These are phyloP conservation scores for Lepisosteus osseus DNA, from an alignment of 2,113 vertebrate species.

Conservation along the genomic window DNA sequence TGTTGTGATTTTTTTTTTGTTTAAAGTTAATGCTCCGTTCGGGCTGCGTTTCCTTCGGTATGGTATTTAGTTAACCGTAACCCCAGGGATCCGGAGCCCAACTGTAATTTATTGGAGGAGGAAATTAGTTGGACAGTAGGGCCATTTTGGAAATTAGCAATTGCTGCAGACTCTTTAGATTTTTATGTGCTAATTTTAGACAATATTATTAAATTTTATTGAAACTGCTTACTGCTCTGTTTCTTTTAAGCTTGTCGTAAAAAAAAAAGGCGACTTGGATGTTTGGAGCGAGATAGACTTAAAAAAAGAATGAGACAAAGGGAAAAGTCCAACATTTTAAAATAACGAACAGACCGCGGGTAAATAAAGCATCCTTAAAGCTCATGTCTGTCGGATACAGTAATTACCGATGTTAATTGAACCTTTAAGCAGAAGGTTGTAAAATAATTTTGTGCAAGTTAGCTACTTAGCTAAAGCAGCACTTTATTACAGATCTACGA, in stretches of 20 bases:
- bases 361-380: too few species aligned
- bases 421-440: too few species aligned
- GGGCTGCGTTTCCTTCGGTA: background rate
- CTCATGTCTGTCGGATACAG: too few species aligned
- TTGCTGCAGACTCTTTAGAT: conserved; percentile 24
- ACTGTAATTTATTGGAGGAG: conserved; percentile 41
- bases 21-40: background rate
- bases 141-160: conserved; percentile 41
- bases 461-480: too few species aligned
- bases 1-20: conserved; percentile 1
- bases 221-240: conserved; percentile 37
- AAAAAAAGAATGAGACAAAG: background rate
- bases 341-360: background rate
- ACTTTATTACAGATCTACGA: too few species aligned
- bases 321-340: conserved; percentile 4
- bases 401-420: too few species aligned
- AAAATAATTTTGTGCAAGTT: too few species aligned
- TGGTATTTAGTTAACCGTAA: conserved; percentile 17
- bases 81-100: conserved; percentile 26
- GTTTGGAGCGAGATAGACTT: background rate
- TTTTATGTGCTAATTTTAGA: conserved; percentile 37
- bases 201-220: conserved; percentile 37
- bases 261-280: background rate
- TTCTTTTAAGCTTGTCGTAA: conserved; percentile 23
- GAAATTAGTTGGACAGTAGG: conserved; percentile 37